A percentile compares a stretch with the other conserved stretches of the same genome.
Conservation (phyloP, 2,113 vertebrate species). For the Pangasianodon gigas region DNA sequence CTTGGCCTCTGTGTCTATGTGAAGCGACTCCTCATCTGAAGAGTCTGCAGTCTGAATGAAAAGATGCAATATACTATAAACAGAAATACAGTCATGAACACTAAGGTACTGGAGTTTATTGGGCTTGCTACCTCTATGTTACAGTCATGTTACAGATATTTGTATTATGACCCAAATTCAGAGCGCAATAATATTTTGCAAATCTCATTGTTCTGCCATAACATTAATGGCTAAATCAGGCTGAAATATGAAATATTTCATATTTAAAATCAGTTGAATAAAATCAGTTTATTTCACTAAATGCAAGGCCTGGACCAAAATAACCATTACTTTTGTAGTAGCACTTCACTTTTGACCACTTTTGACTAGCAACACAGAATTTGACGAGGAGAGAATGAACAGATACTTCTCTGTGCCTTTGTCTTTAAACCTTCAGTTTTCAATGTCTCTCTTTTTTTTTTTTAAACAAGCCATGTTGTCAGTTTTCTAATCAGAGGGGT, state of each 20-base stretch:
- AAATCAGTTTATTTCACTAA: not conserved
- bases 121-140: not conserved
- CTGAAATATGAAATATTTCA: not conserved
- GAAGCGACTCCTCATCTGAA: conserved; percentile 92
- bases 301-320: not conserved
- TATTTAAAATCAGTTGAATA: no score
- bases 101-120: not conserved
- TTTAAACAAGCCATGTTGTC: not conserved
- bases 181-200: not conserved
- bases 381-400: not conserved
- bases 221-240: not conserved
- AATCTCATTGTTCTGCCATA: not conserved
- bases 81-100: not conserved
- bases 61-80: not conserved
- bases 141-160: not conserved
- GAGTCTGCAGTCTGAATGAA: conserved; percentile 82
- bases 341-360: not conserved
- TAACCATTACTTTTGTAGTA: not conserved
- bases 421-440: not conserved
- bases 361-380: not conserved
- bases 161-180: not conserved
- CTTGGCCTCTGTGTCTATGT: conserved; percentile 92
- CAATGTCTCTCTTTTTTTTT: not conserved
- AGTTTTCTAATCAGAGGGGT: not conserved
- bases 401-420: not conserved